Percentiles rank a stretch among this genome's conserved stretches.
These are phyloP conservation scores for Dicranocentrus wangi DNA, from an alignment of 2,888 invertebrate genomes.

Conservation along the genomic window DNA sequence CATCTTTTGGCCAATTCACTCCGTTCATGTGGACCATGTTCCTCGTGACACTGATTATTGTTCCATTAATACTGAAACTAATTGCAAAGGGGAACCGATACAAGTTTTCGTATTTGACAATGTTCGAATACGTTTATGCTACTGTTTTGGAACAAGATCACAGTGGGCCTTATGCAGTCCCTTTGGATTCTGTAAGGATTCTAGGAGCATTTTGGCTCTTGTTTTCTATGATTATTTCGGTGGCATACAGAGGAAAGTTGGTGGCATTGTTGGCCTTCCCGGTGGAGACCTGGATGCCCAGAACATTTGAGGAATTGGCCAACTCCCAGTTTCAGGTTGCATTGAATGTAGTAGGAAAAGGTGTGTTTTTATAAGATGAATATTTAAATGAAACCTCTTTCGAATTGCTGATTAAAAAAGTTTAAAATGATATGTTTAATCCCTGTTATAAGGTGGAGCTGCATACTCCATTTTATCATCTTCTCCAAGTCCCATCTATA, in stretches of 20 bases:
- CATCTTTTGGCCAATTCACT: constrained; percentile 44
- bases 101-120: too few relatives aligned
- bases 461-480: constrained; percentile 38
- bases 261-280: constrained; percentile 53
- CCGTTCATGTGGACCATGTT: not conserved
- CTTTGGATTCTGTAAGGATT: not conserved
- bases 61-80: too few relatives aligned
- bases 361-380: not conserved
- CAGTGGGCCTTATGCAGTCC: not conserved
- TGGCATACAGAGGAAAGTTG: constrained; percentile 48
- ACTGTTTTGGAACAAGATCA: constrained; percentile 52
- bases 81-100: too few relatives aligned
- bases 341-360: constrained; percentile 61
- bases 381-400: too few relatives aligned
- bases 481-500: constrained; percentile 27
- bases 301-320: constrained; percentile 63
- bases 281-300: constrained; percentile 50
- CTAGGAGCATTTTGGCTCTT: constrained; percentile 52
- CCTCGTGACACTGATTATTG: not conserved
- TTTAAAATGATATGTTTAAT: not conserved
- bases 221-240: constrained; percentile 43
- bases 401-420: not conserved
- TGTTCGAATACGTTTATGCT: constrained; percentile 17
- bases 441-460: constrained; percentile 37
- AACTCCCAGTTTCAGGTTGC: constrained; percentile 58